phyloP scores from a whole-genome alignment of 2,888 invertebrate species.

The Noctua fimbriata region DNA sequence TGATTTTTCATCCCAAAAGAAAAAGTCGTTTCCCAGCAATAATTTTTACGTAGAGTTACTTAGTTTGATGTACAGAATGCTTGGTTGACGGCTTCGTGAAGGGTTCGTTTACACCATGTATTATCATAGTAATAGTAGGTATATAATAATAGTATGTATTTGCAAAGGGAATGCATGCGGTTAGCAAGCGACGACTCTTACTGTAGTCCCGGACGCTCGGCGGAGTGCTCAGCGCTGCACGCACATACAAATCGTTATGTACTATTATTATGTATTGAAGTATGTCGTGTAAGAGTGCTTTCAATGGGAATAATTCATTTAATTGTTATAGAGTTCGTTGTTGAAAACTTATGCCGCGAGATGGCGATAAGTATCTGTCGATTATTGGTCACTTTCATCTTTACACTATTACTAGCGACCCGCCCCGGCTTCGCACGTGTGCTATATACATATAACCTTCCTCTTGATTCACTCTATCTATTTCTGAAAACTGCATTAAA shows the following conservation, averaged over 20 bases:
- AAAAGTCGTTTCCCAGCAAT: neutral
- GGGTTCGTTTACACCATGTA: neutral
- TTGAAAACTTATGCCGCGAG: neutral
- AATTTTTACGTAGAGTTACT: neutral
- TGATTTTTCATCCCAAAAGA: neutral
- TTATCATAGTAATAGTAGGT: neutral
- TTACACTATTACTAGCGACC: too few relatives aligned
- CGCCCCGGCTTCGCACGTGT: too few relatives aligned
- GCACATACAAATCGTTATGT: slow-evolving; percentile 67
- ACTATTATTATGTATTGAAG: neutral
- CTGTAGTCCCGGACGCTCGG: slow-evolving; percentile 82
- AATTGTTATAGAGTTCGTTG: rapidly evolving
- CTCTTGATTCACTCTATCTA: too few relatives aligned
- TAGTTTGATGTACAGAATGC: neutral
- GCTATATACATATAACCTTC: too few relatives aligned
- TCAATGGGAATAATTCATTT: neutral
- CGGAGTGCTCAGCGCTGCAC: slow-evolving; percentile 79
- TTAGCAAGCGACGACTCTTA: slow-evolving; percentile 74
- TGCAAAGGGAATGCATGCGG: slow-evolving; percentile 73
- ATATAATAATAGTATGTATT: neutral
- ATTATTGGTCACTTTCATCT: too few relatives aligned
- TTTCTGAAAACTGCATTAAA: too few relatives aligned
- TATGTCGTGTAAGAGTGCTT: neutral
- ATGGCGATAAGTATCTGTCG: too few relatives aligned
- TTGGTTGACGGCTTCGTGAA: neutral